Evolutionary conservation across 2,797 vertebrate species (phyloP).

Genomic region (Hippopotamyrus pictus): DNA sequence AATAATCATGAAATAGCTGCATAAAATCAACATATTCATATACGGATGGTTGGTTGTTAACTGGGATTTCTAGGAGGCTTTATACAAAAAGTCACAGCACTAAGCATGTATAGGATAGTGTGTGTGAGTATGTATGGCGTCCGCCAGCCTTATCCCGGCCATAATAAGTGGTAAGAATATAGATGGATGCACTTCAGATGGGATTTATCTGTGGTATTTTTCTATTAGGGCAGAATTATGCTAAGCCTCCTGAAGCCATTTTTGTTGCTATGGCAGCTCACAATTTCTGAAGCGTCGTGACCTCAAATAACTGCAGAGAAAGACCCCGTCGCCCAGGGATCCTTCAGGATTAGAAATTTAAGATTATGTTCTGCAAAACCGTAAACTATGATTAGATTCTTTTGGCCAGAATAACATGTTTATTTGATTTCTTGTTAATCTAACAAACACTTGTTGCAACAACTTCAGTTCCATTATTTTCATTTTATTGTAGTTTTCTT

Average conservation of each 20-base stretch:
- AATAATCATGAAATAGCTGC: neutral
- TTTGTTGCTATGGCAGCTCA: slow-evolving; percentile 95
- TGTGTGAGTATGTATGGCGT: slow-evolving; percentile 69
- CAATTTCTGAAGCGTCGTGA: slow-evolving; percentile 96
- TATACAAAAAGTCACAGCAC: slow-evolving; percentile 17
- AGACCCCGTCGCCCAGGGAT: slow-evolving; percentile 79
- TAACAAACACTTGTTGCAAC: slow-evolving; percentile 56
- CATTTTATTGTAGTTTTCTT: neutral
- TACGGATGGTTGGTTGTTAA: neutral
- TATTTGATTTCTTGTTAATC: slow-evolving; percentile 65
- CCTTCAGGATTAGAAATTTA: slow-evolving; percentile 90
- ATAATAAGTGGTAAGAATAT: slow-evolving; percentile 71
- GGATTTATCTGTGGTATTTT: slow-evolving; percentile 97
- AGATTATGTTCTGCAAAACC: slow-evolving; percentile 87
- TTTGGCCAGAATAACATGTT: slow-evolving; percentile 60
- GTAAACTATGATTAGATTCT: slow-evolving; percentile 54
- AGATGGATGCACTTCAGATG: slow-evolving; percentile 75
- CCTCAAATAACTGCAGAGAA: slow-evolving; percentile 94
- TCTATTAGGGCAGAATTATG: slow-evolving; percentile 94
- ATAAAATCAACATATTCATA: neutral
- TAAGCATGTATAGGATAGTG: slow-evolving; percentile 69
- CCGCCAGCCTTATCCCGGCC: neutral
- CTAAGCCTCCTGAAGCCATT: slow-evolving; percentile 94
- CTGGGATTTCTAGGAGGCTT: neutral
- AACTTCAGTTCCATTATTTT: slow-evolving; percentile 25